phyloP scores from a whole-genome alignment of 2,888 invertebrate genomes.

The Pseudococcus viburni region DNA sequence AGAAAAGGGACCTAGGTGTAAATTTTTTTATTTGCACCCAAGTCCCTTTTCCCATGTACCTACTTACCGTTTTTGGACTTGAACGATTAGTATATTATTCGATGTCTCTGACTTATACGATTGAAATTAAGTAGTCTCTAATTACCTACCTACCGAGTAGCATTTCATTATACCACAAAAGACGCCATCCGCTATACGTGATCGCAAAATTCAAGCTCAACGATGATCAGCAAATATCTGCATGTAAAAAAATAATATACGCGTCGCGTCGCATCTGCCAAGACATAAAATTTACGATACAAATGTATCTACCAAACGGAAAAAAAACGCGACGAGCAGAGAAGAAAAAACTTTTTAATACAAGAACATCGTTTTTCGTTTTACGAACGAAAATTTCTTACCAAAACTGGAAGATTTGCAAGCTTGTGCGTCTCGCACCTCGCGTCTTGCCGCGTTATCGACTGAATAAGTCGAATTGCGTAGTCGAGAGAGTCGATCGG shows the following conservation, averaged over 20 bases:
- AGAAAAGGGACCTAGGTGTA: no score
- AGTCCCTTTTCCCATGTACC: no score
- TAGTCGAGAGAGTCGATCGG: not conserved
- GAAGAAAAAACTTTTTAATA: not conserved
- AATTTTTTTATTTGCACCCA: no score
- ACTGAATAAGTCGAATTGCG: not conserved
- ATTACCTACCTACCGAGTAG: no score
- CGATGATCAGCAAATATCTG: not conserved
- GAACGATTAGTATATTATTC: no score
- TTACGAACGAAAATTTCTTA: not conserved
- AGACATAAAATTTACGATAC: not conserved
- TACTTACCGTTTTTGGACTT: no score
- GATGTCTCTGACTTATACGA: no score
- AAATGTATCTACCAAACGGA: not conserved
- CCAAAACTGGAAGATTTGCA: conserved; percentile 13
- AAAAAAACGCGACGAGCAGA: not conserved
- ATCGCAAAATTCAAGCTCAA: no score
- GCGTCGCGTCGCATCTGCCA: not conserved
- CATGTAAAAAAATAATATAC: not conserved
- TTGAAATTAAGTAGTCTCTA: no score
- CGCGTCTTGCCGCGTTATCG: not conserved
- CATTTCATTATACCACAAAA: no score
- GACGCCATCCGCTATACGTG: no score
- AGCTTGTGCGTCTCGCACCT: not conserved
- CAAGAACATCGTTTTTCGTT: not conserved